These are phyloP conservation scores for Volucella inanis DNA, from an alignment of 2,888 invertebrate genomes.

Conservation along the genomic window DNA sequence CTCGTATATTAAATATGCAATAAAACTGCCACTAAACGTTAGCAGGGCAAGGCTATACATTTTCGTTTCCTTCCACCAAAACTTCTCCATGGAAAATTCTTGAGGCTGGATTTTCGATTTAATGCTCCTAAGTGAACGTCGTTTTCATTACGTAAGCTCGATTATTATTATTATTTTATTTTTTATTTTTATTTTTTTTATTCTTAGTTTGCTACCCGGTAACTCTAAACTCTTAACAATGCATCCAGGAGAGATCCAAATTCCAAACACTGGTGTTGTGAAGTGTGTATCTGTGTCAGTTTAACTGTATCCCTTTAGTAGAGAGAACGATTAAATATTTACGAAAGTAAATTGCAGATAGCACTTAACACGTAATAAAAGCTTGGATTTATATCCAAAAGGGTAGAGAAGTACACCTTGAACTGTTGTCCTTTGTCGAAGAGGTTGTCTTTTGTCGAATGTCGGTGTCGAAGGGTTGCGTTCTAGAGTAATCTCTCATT, in stretches of 20 bases:
- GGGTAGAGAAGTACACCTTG: conserved; percentile 46
- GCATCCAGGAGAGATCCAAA: conserved; percentile 10
- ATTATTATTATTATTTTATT: conserved; percentile 21
- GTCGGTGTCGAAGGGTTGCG: conserved; percentile 58
- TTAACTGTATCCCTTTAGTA: conserved; percentile 1
- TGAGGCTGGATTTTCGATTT: conserved; percentile 41
- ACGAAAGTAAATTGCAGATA: conserved; percentile 73
- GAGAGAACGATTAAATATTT: conserved; percentile 69
- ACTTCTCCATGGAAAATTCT: conserved; percentile 17
- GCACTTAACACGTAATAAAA: conserved; percentile 75
- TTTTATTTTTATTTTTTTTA: conserved; percentile 22
- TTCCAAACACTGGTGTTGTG: conserved; percentile 23
- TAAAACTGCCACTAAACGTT: conserved; percentile 69
- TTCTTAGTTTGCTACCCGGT: background rate
- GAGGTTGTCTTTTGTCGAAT: background rate
- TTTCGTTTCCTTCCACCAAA: conserved; percentile 10
- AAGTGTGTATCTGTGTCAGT: background rate
- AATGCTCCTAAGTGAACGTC: conserved; percentile 24
- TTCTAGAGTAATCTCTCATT: background rate
- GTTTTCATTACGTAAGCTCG: conserved; percentile 44
- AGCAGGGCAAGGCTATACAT: conserved; percentile 40
- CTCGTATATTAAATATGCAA: conserved; percentile 63
- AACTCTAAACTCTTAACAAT: background rate
- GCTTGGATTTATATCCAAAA: conserved; percentile 68
- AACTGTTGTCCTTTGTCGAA: conserved; percentile 49